A percentile compares a stretch with the other conserved stretches of the same genome.
Evolutionary conservation across 2,888 invertebrate genomes (phyloP).

Genomic region (Andrena camellia): DNA sequence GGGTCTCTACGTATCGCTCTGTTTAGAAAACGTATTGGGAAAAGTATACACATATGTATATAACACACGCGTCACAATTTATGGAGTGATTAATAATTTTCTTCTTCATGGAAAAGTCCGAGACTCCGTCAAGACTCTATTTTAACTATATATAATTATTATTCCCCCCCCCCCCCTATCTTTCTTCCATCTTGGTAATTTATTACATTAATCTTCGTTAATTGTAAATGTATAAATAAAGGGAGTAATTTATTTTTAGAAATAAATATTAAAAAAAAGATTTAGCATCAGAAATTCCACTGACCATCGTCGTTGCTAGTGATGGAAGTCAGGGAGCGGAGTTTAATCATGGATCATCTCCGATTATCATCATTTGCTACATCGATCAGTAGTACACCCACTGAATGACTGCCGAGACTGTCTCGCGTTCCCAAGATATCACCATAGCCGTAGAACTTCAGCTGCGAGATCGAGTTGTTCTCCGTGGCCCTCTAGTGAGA

Average conservation of each 20-base stretch:
- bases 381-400: conserved; percentile 83
- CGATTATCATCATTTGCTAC: conserved; percentile 81
- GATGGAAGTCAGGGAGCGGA: conserved; percentile 75
- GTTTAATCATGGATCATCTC: conserved; percentile 82
- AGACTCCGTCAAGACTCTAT: too few relatives aligned
- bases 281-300: conserved; percentile 81
- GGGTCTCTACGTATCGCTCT: too few relatives aligned
- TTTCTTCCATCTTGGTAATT: too few relatives aligned
- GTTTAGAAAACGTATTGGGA: too few relatives aligned
- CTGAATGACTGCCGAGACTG: conserved; percentile 74
- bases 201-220: too few relatives aligned
- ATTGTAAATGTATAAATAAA: neutral
- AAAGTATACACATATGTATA: too few relatives aligned
- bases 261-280: conserved; percentile 9
- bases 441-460: neutral
- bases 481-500: conserved; percentile 43
- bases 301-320: conserved; percentile 77
- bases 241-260: neutral
- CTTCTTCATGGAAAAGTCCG: too few relatives aligned
- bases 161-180: too few relatives aligned
- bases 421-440: conserved; percentile 6
- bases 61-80: too few relatives aligned
- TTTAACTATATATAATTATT: too few relatives aligned
- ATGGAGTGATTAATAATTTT: too few relatives aligned
- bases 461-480: conserved; percentile 46